Base-by-base conservation (phyloP, 2,113 vertebrate genomes). In the Trematocara zebra region DNA sequence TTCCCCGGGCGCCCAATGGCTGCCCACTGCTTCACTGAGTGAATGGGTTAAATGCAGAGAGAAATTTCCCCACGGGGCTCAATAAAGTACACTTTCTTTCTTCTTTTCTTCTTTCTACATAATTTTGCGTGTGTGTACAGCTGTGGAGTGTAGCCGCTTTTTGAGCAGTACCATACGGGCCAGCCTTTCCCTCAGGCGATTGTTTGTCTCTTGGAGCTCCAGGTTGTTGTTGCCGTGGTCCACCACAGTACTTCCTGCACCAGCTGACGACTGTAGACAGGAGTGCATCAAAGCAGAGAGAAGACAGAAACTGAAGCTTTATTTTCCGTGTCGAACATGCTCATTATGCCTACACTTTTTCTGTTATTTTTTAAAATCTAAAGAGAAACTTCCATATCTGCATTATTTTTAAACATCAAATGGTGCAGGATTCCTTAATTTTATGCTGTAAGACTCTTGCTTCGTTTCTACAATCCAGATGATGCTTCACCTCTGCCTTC, bases 151-250 rank as follows among this genome's bases (percentile, higher is more conserved):
- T 7, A 76, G 69, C 15, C 2, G 17, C 51, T 61, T 31, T 56
- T n/a, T 40, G 49, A 87, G 15, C 20, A 11, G 82, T 96, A 97
- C 96, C 96, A 96, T 93, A 86, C 92, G 95, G 31, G 94, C 61
- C 47, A 96, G 90, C 86, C 93, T 92, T 69, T 95, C 93, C 87
- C 92, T 85, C 64, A 95, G 91, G 12, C 96, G 95, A 79, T 57
- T 8, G 91, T 96, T 94, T 28, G 85, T 37, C 15, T 95, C 94
- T 78, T 91, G 86, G 3, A 95, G 93, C 74, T 94, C 93, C 84
- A 33, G 8, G 76, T 81, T 85, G 57, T 42, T 31, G 59, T 35
- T 28, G 59, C 82, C 12, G 15, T 88, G 81, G 56, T 95, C 88
- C 47, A 92, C 85, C 94, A 92, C 72, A 83, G 95, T 84, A 96